Evolutionary conservation across 1,140 invertebrate genomes (phyloP).

Genomic region (Catajapyx aquilonaris): DNA sequence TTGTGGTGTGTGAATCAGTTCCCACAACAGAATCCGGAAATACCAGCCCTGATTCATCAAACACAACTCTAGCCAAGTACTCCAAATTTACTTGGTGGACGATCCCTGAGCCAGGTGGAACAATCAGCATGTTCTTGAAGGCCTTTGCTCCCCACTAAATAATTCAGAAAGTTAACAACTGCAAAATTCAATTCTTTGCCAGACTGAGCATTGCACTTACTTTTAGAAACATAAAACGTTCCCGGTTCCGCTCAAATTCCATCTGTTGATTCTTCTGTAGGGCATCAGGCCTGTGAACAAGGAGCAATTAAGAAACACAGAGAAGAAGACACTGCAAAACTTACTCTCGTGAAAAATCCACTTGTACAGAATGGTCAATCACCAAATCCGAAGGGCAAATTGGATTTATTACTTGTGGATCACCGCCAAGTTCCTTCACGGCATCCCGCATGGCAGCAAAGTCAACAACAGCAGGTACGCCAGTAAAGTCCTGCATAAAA

Average conservation of each 20-base stretch:
- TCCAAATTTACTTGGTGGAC: conserved; percentile 97
- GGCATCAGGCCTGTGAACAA: conserved; percentile 51
- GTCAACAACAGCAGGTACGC: conserved; percentile 95
- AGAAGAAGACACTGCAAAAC: conserved; percentile 14
- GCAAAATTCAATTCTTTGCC: too few relatives aligned
- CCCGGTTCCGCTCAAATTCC: conserved; percentile 91
- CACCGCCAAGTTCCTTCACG: conserved; percentile 59
- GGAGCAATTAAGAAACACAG: conserved; percentile 7
- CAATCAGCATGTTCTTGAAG: conserved; percentile 89
- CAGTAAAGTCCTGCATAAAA: conserved; percentile 85
- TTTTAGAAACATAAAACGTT: conserved; percentile 89
- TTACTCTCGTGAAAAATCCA: conserved; percentile 77
- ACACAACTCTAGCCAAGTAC: conserved; percentile 88
- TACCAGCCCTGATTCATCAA: conserved; percentile 40
- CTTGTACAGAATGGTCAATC: conserved; percentile 96
- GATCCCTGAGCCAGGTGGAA: conserved; percentile 94
- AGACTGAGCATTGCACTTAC: too few relatives aligned
- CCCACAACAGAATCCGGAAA: conserved; percentile 97
- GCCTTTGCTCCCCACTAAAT: conserved; percentile 84
- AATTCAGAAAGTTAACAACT: too few relatives aligned
- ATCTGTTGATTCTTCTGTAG: conserved; percentile 82
- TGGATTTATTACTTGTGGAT: conserved; percentile 90
- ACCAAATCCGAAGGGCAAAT: conserved; percentile 93
- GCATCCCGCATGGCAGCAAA: conserved; percentile 98
- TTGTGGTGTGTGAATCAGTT: conserved; percentile 96